These are phyloP conservation scores for Meghimatium bilineatum DNA, from an alignment of 2,888 invertebrate species.

Conservation along the genomic window DNA sequence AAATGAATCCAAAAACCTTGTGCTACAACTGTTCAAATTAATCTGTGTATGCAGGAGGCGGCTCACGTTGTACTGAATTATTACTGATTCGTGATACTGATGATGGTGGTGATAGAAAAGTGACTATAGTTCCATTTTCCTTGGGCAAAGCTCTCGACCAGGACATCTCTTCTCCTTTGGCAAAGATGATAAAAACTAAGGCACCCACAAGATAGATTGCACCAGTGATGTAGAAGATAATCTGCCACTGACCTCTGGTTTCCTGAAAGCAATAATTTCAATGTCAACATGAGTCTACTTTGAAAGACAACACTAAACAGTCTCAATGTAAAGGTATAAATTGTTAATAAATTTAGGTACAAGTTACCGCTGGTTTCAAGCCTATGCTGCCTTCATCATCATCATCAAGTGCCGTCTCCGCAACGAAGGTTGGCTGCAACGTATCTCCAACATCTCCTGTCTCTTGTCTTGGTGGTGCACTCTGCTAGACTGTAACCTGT, in stretches of 20 bases:
- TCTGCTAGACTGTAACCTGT: no score
- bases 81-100: neutral
- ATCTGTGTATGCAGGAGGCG: constrained; percentile 29
- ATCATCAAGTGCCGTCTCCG: no score
- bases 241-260: constrained; percentile 54
- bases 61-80: constrained; percentile 2
- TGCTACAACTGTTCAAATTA: neutral
- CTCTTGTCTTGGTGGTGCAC: no score
- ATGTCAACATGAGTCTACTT: no score
- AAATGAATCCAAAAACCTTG: no score
- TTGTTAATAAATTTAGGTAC: no score
- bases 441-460: no score
- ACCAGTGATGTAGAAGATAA: constrained; percentile 55
- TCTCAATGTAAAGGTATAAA: no score
- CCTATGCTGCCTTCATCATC: no score
- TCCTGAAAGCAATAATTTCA: constrained; percentile 41
- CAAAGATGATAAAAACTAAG: constrained; percentile 43
- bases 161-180: constrained; percentile 51
- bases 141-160: constrained; percentile 44
- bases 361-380: no score
- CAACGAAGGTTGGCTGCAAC: no score
- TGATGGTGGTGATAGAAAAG: neutral
- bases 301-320: neutral
- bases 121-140: neutral
- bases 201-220: constrained; percentile 52